Percentiles rank a stretch among this genome's conserved stretches.
Evolutionary conservation across 1,140 invertebrate species (phyloP).

Genomic region (Leptoteleia sp.): DNA sequence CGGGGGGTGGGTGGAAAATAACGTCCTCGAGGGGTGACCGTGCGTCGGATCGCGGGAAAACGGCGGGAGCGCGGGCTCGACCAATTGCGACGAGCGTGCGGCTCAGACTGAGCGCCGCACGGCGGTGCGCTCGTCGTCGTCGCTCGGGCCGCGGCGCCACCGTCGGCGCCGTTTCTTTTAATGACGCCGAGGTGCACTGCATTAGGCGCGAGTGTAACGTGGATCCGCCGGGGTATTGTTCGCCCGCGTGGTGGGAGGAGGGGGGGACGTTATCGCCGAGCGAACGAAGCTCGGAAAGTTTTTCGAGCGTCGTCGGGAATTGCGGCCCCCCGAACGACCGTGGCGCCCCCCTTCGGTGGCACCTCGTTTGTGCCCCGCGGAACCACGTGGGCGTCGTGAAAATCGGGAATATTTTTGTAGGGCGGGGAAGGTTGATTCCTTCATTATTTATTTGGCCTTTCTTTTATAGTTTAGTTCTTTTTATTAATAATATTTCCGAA

Average conservation of each 20-base stretch:
- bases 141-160: slow-evolving; percentile 66
- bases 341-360: neutral
- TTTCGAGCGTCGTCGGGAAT: slow-evolving; percentile 11
- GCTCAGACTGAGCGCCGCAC: slow-evolving; percentile 68
- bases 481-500: too few species aligned
- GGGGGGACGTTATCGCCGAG: too few species aligned
- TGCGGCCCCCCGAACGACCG: slow-evolving; percentile 26
- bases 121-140: slow-evolving; percentile 55
- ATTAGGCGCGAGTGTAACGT: slow-evolving; percentile 40
- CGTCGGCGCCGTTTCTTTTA: slow-evolving; percentile 56
- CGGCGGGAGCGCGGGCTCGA: slow-evolving; percentile 20
- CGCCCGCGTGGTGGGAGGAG: slow-evolving; percentile 16
- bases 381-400: too few species aligned
- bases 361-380: neutral
- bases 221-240: slow-evolving; percentile 42
- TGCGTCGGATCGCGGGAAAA: slow-evolving; percentile 21
- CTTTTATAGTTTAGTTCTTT: neutral
- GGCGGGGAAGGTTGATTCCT: too few species aligned
- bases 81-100: slow-evolving; percentile 64
- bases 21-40: neutral
- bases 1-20: too few species aligned
- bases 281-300: slow-evolving; percentile 20
- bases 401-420: too few species aligned
- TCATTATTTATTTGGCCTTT: neutral
- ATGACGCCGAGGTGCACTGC: slow-evolving; percentile 49